Evolutionary conservation across 2,888 invertebrate species (phyloP).

Genomic region (Rotaria magnacalcarata): DNA sequence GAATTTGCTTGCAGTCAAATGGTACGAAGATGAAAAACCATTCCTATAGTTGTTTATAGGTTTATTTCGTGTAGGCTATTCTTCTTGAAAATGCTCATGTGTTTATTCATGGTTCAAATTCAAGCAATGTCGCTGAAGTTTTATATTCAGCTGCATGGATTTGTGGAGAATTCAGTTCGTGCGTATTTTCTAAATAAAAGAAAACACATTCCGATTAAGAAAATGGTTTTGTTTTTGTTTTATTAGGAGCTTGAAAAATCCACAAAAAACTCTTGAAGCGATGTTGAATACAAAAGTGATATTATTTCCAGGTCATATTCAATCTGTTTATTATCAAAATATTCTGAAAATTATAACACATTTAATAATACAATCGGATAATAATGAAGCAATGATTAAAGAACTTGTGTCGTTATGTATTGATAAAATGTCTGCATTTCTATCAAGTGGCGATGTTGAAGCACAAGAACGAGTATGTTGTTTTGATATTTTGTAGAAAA

Average conservation of each 20-base stretch:
- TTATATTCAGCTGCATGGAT: conserved; percentile 96
- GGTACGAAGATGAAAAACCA: conserved; percentile 51
- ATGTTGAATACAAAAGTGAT: conserved; percentile 72
- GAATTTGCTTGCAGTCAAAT: conserved; percentile 90
- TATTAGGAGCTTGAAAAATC: conserved; percentile 67
- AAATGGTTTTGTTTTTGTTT: not conserved
- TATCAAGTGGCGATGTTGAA: conserved; percentile 88
- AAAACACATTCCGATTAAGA: conserved; percentile 61
- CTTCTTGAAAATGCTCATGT: conserved; percentile 65
- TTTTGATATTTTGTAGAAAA: not conserved
- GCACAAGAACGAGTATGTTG: conserved; percentile 78
- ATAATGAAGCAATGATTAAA: conserved; percentile 49
- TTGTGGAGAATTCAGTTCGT: conserved; percentile 80
- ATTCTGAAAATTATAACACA: conserved; percentile 74
- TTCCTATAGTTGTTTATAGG: too few species aligned
- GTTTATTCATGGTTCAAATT: conserved; percentile 55
- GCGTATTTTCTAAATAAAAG: not conserved
- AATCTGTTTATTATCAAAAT: conserved; percentile 91
- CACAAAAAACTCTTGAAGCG: conserved; percentile 70
- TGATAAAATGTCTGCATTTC: conserved; percentile 76
- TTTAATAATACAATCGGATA: conserved; percentile 52
- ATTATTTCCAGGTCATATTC: conserved; percentile 81
- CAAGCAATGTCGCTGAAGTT: conserved; percentile 66
- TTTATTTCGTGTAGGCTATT: conserved; percentile 16
- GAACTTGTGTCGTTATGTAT: conserved; percentile 60